phyloP scores from a whole-genome alignment of 2,888 invertebrate genomes.

The Phragmatobia fuliginosa region DNA sequence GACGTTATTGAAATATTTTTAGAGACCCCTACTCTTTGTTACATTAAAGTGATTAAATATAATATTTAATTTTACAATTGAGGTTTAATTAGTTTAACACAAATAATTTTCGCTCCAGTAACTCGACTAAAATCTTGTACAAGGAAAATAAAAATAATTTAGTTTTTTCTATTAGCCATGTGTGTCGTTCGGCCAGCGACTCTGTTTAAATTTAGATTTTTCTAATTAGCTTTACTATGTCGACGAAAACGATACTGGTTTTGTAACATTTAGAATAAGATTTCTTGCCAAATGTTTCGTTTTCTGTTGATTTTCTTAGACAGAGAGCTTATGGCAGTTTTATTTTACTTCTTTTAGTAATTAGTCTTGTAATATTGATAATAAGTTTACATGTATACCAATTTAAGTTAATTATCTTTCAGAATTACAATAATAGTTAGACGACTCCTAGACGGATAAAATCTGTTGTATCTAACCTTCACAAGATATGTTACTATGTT shows the following conservation, averaged over 20 bases:
- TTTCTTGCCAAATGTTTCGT: conserved; percentile 8
- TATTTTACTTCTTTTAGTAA: background rate
- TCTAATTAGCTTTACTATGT: conserved; percentile 12
- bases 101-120: background rate
- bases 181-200: conserved; percentile 17
- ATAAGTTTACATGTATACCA: background rate
- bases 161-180: background rate
- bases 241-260: conserved; percentile 12
- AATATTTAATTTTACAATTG: background rate
- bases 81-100: too few species aligned
- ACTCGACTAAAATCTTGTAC: conserved; percentile 7
- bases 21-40: too few species aligned
- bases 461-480: background rate
- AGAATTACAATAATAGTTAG: background rate
- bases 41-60: too few species aligned
- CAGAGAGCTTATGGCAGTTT: background rate
- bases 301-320: background rate
- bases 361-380: background rate
- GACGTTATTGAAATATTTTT: too few species aligned
- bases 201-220: conserved; percentile 10
- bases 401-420: background rate
- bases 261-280: conserved; percentile 13
- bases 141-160: conserved; percentile 3
- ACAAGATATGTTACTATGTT: background rate
- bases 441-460: too few species aligned